Evolutionary conservation across 2,888 invertebrate species (phyloP).

Genomic region (Automeris io): DNA sequence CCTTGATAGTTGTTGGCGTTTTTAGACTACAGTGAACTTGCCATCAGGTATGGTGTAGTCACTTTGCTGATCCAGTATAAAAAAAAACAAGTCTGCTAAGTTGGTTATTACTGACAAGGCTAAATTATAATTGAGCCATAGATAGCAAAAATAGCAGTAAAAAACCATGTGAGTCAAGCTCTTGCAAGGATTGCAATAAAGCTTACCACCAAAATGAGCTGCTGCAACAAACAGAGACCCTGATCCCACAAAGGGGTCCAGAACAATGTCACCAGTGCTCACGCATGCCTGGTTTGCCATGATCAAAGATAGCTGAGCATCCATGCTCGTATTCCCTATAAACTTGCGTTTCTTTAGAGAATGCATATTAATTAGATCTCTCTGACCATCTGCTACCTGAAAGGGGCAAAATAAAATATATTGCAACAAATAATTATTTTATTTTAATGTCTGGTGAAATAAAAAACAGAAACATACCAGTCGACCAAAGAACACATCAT

Average conservation of each 20-base stretch:
- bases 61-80: no score
- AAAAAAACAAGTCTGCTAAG: no score
- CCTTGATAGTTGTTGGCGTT: no score
- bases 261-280: conserved; percentile 82
- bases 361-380: conserved; percentile 86
- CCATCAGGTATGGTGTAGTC: no score
- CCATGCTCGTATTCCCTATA: conserved; percentile 99
- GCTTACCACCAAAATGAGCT: conserved; percentile 87
- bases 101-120: no score
- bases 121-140: no score
- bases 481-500: conserved; percentile 89
- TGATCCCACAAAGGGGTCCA: conserved; percentile 97
- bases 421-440: neutral
- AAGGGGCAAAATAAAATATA: no score
- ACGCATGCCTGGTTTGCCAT: conserved; percentile 97
- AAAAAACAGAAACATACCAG: conserved; percentile 77
- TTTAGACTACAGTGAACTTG: no score
- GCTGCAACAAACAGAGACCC: conserved; percentile 92
- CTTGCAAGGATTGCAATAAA: neutral
- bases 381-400: conserved; percentile 90
- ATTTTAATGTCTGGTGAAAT: neutral
- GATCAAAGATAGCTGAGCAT: conserved; percentile 93
- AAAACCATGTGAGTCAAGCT: neutral
- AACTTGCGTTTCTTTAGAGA: conserved; percentile 94
- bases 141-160: no score